Base-by-base conservation (phyloP, 30 jellyfish, hydroid and myxozoan genomes). In the Hydractinia echinata region DNA sequence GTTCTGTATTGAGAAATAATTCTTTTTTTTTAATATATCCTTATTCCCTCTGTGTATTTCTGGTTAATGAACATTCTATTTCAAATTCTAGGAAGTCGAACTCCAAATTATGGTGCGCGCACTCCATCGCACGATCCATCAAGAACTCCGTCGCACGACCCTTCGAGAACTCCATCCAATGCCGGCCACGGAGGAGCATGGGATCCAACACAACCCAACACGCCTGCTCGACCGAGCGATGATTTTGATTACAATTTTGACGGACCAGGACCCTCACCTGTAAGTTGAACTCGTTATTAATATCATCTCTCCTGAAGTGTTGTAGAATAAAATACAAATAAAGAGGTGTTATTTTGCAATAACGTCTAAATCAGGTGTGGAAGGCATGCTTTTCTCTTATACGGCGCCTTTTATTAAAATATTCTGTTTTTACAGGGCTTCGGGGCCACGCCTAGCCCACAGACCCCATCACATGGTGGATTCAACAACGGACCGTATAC, bases 171-270 rank as follows among this genome's bases (percentile, higher is more conserved):
- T 55, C 98, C 98, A 61, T 93, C 99, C 0, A 96, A 94, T 77
- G 96, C 82, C 15, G 99, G 99, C 53, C 95, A 84, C 62, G 99
- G 99, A n/a, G 99, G 97, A 5, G 99, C 99, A 16, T 94, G 99
- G 99, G 99, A 94, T 77, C 96, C 99, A 53, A 87, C 99, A 0
- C 99, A 94, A 78, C 99, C 99, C 39, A 94, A 94, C 77, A 94
- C 99, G 6, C 99, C 99, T 15, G 99, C 99, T 54, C 82, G 99
- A 76, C 96, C 99, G 16, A 85, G 79, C 67, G 99, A 94, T 61
- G 99, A 94, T 53, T 94, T 87, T 85, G 99, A 88, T n/a, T 94
- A 94, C 67, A 30, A 79, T 6, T 94, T 88, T 77, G 97, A 94
- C 79, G 88, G 90, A 49, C 89, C 95, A 20, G 96, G 94, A 44